Evolutionary conservation across 1,140 invertebrate species (phyloP).

Genomic region (Bombus superbus): DNA sequence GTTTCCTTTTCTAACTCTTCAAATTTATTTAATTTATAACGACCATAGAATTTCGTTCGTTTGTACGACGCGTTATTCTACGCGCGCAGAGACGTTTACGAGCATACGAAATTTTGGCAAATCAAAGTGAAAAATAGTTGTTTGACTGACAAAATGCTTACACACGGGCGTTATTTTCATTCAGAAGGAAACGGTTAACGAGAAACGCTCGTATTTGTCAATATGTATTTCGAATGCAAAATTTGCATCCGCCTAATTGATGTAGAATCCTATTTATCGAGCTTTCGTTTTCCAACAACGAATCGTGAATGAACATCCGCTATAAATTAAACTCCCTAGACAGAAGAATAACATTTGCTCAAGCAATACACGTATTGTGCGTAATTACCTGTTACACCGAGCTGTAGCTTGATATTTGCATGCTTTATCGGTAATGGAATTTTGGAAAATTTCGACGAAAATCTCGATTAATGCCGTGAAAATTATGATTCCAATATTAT

Average conservation of each 20-base stretch:
- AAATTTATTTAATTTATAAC: too few relatives aligned
- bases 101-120: neutral
- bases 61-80: too few relatives aligned
- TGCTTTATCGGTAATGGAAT: neutral
- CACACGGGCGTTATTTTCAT: neutral
- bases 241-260: neutral
- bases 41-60: too few relatives aligned
- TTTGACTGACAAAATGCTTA: neutral
- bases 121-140: neutral
- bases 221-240: neutral
- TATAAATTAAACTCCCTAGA: conserved; percentile 17
- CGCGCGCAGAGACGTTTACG: too few relatives aligned
- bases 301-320: neutral
- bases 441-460: neutral
- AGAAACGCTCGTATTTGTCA: neutral
- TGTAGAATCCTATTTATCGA: neutral
- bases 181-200: neutral
- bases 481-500: neutral
- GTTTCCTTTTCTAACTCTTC: neutral
- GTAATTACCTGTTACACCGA: neutral
- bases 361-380: neutral
- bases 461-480: neutral
- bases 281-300: conserved; percentile 7
- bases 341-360: conserved; percentile 4
- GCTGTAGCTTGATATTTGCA: neutral